These are phyloP conservation scores for Cryptophagus acutangulus DNA, from an alignment of 2,888 invertebrate species.

Conservation along the genomic window DNA sequence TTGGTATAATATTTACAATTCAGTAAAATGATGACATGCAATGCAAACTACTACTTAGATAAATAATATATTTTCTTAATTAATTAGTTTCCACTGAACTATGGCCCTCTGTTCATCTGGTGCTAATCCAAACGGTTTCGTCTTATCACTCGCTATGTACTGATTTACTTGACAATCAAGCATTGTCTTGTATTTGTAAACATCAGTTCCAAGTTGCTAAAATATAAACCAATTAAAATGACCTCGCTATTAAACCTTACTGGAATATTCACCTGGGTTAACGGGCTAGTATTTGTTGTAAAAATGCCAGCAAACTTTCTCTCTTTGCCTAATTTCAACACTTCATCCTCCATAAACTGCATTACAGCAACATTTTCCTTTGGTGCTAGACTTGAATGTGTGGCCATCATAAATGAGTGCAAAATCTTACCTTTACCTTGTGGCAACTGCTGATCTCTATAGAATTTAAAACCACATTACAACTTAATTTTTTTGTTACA, in stretches of 20 bases:
- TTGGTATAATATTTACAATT: too few species aligned
- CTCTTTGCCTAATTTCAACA: constrained; percentile 60
- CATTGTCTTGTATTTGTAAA: constrained; percentile 72
- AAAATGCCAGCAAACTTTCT: constrained; percentile 70
- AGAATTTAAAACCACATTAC: constrained; percentile 8
- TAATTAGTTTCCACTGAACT: constrained; percentile 69
- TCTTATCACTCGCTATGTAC: constrained; percentile 66
- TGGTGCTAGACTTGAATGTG: constrained; percentile 58
- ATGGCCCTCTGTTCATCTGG: constrained; percentile 71
- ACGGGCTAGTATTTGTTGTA: constrained; percentile 81
- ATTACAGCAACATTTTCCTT: constrained; percentile 77
- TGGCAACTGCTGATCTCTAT: constrained; percentile 57
- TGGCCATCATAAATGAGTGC: constrained; percentile 87
- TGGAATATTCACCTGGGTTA: constrained; percentile 76
- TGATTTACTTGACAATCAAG: constrained; percentile 77
- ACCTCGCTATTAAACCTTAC: constrained; percentile 1
- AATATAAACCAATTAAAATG: constrained; percentile 28
- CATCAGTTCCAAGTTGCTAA: constrained; percentile 78
- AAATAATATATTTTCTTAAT: too few species aligned
- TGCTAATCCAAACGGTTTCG: constrained; percentile 68
- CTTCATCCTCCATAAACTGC: constrained; percentile 72
- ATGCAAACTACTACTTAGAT: too few species aligned
- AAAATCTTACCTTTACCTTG: constrained; percentile 64
- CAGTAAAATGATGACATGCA: too few species aligned
- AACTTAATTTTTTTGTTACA: neutral